Evolutionary conservation across 2,888 invertebrate genomes (phyloP).

Genomic region (Cryptosula pallasiana): DNA sequence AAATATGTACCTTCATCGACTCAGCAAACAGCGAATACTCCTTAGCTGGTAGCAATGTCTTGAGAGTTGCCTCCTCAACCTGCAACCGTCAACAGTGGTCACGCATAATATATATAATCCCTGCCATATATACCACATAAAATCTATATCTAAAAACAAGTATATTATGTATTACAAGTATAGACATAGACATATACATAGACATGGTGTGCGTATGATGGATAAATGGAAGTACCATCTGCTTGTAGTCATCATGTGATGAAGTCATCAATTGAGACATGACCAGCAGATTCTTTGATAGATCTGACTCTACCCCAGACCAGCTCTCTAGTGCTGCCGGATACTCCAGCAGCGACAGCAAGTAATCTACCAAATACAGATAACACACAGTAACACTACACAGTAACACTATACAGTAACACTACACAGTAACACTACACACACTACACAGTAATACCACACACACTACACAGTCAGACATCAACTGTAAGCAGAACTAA

Average conservation of each 20-base stretch:
- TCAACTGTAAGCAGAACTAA: too few species aligned
- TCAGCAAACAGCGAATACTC: slow-evolving; percentile 66
- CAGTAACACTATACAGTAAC: too few species aligned
- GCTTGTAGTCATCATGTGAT: not conserved
- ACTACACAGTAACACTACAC: too few species aligned
- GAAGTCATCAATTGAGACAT: not conserved
- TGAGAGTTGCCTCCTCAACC: slow-evolving; percentile 3
- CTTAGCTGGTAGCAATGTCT: slow-evolving; percentile 31
- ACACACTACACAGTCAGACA: too few species aligned
- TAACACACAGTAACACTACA: too few species aligned
- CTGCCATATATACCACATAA: too few species aligned
- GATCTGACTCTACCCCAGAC: not conserved
- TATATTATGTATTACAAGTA: too few species aligned
- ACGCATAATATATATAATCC: too few species aligned
- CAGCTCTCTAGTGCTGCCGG: not conserved
- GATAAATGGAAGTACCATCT: not conserved
- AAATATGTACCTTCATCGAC: slow-evolving; percentile 60
- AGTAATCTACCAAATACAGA: slow-evolving; percentile 5
- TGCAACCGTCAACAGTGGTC: not conserved
- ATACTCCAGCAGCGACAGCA: not conserved
- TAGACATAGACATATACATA: too few species aligned
- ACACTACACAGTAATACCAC: too few species aligned
- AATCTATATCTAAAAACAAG: too few species aligned
- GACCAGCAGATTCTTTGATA: not conserved
- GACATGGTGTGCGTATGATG: too few species aligned